Evolutionary conservation across 2,888 invertebrate species (phyloP).

Genomic region (Drosophila kanekoi): DNA sequence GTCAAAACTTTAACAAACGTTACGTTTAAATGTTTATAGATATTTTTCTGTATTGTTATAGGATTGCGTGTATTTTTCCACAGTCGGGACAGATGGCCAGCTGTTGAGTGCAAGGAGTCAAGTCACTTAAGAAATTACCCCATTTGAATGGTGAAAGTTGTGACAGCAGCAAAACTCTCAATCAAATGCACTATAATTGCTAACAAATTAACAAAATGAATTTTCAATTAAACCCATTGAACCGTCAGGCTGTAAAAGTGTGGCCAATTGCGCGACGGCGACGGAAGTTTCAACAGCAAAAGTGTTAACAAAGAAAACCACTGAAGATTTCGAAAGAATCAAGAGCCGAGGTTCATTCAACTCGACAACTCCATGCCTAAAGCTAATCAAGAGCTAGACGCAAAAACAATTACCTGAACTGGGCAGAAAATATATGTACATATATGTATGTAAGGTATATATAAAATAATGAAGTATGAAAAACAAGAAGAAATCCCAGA

Average conservation of each 20-base stretch:
- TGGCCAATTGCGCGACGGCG: constrained; percentile 49
- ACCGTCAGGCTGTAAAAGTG: constrained; percentile 42
- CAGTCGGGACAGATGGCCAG: constrained; percentile 19
- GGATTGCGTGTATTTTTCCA: constrained; percentile 26
- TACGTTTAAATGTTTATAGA: constrained; percentile 17
- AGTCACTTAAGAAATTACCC: constrained; percentile 47
- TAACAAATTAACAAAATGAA: constrained; percentile 65
- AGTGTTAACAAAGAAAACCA: constrained; percentile 35
- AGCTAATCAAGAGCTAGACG: constrained; percentile 51
- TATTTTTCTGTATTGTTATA: constrained; percentile 11
- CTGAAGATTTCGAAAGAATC: constrained; percentile 61
- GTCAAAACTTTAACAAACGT: constrained; percentile 40
- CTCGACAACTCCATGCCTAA: constrained; percentile 26
- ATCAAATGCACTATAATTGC: constrained; percentile 62
- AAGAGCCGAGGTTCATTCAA: constrained; percentile 51
- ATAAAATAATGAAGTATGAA: constrained; percentile 3
- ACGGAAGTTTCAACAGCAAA: constrained; percentile 53
- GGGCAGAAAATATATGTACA: not conserved
- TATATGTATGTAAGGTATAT: not conserved
- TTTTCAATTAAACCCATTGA: constrained; percentile 56
- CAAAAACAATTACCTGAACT: constrained; percentile 47
- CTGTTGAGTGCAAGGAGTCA: constrained; percentile 45
- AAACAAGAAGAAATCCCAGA: not conserved
- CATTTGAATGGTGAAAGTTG: constrained; percentile 59
- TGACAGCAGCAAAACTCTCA: constrained; percentile 45